These are phyloP conservation scores for Anas platyrhynchos DNA, from an alignment of 2,113 vertebrate species.

Conservation along the genomic window DNA sequence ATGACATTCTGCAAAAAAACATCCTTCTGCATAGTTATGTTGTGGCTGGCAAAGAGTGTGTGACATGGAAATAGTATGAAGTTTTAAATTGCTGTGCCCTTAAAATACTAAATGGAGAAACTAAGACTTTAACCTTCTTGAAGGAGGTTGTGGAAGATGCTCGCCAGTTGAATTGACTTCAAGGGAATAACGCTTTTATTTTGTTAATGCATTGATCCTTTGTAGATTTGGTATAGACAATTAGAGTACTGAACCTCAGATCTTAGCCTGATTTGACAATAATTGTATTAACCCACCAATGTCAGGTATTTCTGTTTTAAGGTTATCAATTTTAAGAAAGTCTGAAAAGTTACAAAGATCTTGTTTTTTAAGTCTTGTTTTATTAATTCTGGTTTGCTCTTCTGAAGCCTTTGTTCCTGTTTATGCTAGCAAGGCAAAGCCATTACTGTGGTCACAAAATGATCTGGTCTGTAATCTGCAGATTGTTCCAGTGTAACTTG, in stretches of 20 bases:
- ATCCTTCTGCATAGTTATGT: background rate
- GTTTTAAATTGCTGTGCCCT: background rate
- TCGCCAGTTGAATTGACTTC: conserved; percentile 17
- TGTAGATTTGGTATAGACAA: background rate
- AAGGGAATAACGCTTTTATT: conserved; percentile 41
- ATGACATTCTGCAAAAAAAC: background rate
- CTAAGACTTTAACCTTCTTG: conserved; percentile 4
- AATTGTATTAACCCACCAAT: conserved; percentile 16
- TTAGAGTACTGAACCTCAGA: conserved; percentile 5
- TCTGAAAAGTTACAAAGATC: background rate
- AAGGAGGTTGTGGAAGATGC: conserved; percentile 11
- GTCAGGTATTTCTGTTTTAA: conserved; percentile 43
- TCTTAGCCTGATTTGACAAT: background rate
- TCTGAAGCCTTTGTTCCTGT: conserved; percentile 15
- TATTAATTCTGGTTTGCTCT: background rate
- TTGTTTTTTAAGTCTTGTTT: background rate
- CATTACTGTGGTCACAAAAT: background rate
- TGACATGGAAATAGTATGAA: background rate
- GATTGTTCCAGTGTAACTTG: background rate
- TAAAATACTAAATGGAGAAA: conserved; percentile 5
- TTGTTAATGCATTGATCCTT: background rate
- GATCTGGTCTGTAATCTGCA: background rate
- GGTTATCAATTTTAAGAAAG: background rate
- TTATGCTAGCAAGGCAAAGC: background rate
- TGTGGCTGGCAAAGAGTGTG: background rate